phyloP scores from a whole-genome alignment of 2,113 vertebrate genomes.

The Gallinago undulata region DNA sequence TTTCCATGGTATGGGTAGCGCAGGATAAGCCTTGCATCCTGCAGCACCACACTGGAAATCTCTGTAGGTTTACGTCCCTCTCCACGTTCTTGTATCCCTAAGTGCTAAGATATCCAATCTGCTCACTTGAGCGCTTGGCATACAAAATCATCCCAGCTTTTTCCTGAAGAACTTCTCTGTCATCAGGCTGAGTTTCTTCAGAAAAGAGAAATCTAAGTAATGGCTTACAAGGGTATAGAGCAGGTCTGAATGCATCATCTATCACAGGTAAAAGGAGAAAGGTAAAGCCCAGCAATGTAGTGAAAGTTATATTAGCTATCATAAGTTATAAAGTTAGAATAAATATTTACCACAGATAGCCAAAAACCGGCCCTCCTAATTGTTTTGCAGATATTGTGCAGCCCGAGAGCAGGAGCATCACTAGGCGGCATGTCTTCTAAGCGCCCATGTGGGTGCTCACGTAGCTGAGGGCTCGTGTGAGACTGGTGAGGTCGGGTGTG shows the following conservation, averaged over 20 bases:
- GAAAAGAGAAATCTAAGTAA: not conserved
- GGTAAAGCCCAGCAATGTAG: not conserved
- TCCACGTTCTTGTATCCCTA: not conserved
- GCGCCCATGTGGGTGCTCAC: rapidly evolving
- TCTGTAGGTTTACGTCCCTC: not conserved
- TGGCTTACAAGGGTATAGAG: not conserved
- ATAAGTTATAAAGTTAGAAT: not conserved
- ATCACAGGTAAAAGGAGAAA: not conserved
- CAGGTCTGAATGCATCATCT: not conserved
- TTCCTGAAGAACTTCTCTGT: not conserved
- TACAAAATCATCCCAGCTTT: not conserved
- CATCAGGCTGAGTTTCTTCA: not conserved
- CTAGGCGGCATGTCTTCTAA: not conserved
- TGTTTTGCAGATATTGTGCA: not conserved
- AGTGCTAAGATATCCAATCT: not conserved
- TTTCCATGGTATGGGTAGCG: not conserved
- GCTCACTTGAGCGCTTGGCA: not conserved
- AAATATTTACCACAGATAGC: not conserved
- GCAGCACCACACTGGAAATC: not conserved
- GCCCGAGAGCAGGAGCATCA: not conserved
- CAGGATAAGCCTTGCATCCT: not conserved
- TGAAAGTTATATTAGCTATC: not conserved
- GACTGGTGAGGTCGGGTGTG: not conserved
- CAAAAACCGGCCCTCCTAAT: not conserved
- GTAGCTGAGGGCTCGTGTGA: not conserved